Percentiles rank a stretch among this genome's conserved stretches.
Conservation (phyloP, 2,797 vertebrate species). For the Crocodylus rhombifer region DNA sequence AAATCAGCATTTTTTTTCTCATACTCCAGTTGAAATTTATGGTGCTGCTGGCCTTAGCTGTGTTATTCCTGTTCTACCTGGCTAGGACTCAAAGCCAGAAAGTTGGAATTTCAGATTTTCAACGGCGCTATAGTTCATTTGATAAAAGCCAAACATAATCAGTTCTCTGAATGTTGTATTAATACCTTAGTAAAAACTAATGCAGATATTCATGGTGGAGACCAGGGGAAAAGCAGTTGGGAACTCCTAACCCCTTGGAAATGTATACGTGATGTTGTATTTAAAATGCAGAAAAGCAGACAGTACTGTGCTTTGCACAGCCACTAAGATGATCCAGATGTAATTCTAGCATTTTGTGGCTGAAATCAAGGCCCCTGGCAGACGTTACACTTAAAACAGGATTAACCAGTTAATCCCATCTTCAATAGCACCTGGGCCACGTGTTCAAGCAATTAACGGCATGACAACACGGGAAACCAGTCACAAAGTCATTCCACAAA, state of each 20-base stretch:
- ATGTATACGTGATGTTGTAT: not conserved
- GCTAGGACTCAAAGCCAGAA: slow-evolving; percentile 57
- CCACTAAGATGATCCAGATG: not conserved
- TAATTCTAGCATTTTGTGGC: not conserved
- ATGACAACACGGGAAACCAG: no score
- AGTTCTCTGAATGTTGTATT: slow-evolving; percentile 4
- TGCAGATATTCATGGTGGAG: not conserved
- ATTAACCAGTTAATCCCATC: no score
- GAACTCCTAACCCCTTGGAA: not conserved
- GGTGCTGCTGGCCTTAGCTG: slow-evolving; percentile 27
- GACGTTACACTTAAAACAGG: not conserved
- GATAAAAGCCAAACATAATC: not conserved
- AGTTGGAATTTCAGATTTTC: slow-evolving; percentile 65
- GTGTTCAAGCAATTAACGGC: no score
- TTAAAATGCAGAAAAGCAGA: not conserved
- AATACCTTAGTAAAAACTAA: not conserved
- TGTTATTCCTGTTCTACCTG: slow-evolving; percentile 72
- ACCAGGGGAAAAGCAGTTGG: not conserved
- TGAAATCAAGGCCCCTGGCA: not conserved
- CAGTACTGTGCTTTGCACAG: not conserved
- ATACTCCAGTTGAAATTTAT: slow-evolving; percentile 67
- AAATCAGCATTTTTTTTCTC: slow-evolving; percentile 45
- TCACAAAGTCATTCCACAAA: no score
- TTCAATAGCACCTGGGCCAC: no score
- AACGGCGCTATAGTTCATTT: slow-evolving; percentile 35